Base-by-base conservation (phyloP, 2,113 vertebrate species). In the Callipepla squamata region DNA sequence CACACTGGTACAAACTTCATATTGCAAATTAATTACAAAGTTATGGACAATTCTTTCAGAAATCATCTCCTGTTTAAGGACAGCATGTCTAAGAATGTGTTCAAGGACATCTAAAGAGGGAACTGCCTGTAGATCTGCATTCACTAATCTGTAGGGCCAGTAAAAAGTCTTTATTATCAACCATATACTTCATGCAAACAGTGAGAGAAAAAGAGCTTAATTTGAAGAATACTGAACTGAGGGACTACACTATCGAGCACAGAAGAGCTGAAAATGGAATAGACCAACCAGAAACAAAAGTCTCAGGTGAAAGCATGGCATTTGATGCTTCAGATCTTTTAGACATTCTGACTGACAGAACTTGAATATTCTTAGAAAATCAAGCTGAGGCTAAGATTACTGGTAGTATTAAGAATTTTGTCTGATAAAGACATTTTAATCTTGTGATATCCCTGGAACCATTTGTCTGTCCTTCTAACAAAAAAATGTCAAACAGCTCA, bases 261-360 rank as follows among this genome's bases (percentile, higher is more conserved):
- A 53, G 6, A 80, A 36, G 55, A 85, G 20, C 67, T 17, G 26
- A 77, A 59, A 80, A 90, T 47, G 19, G 25, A 34, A 87, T 0
- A 2, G n/a, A 89, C 16, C 9, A 55, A 62, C 34, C 40, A 61
- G 70, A 68, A 85, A 93, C 15, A 73, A 84, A 45, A 51, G 14
- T 44, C 55, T 83, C 5, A 2, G 34, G 59, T 74, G 45, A 57
- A 25, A 42, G 55, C 38, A 23, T 7, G 4, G 15, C 4, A 40
- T 17, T 36, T 85, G 42, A 87, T 59, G 12, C 7, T 89, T 87
- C 42, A 85, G 18, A 47, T 57, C 6, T 69, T 72, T 45, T 13
- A 65, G 58, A 87, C 87, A 85, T 94, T 90, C 36, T 91, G 38
- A 83, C 3, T 80, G 51, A 61, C n/a, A 63, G n/a, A 85, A 80